A percentile compares a stretch with the other conserved stretches of the same genome.
Conservation (phyloP, 2,888 invertebrate genomes). For the Beris morrisii region DNA sequence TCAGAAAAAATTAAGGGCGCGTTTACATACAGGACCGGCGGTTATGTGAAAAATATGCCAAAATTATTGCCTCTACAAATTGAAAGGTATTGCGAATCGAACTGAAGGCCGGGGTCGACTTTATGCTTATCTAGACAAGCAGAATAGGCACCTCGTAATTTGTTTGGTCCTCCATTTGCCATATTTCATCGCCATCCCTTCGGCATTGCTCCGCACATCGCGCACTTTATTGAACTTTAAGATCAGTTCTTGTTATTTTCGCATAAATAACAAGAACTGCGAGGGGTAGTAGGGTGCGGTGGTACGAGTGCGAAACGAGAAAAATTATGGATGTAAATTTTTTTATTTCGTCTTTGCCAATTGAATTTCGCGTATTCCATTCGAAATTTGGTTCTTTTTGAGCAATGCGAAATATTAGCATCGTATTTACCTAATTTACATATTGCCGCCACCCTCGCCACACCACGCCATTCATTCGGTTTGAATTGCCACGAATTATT, state of each 20-base stretch:
- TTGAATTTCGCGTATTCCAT: conserved; percentile 23
- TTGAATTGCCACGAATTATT: neutral
- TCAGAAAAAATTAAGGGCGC: no score
- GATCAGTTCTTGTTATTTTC: conserved; percentile 23
- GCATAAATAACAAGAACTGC: conserved; percentile 17
- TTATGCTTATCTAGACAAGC: no score
- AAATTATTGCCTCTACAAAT: no score
- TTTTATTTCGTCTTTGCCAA: conserved; percentile 18
- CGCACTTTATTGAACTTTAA: conserved; percentile 25
- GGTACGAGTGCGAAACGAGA: conserved; percentile 4
- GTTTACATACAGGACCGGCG: no score
- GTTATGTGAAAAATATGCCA: no score
- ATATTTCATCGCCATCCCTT: no score
- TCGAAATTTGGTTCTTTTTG: conserved; percentile 27
- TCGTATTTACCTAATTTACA: conserved; percentile 31
- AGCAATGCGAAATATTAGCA: conserved; percentile 32
- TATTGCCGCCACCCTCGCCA: conserved; percentile 5
- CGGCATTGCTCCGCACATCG: no score
- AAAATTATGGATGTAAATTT: conserved; percentile 30
- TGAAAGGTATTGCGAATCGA: no score
- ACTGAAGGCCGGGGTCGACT: no score
- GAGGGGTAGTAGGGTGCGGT: neutral
- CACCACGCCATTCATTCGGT: neutral
- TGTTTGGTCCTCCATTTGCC: no score
- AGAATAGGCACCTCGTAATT: no score